Evolutionary conservation across 2,113 vertebrate genomes (phyloP), one percentile per base, ranked within the genome.

Genomic region (Pelvicachromis taeniatus): DNA sequence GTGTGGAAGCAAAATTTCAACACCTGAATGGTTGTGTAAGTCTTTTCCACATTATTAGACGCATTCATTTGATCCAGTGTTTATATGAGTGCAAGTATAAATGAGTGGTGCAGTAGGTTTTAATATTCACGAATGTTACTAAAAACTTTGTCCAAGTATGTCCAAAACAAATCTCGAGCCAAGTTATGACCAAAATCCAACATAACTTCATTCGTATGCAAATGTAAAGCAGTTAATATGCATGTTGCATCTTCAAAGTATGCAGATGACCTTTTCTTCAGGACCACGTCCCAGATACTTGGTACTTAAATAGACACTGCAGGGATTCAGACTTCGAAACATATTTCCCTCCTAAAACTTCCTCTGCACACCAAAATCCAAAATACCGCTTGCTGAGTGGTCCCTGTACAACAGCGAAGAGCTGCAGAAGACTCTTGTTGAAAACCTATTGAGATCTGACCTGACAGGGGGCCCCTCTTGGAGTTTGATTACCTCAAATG

Each of bases 381-480:
- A 73, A 50, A 59, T 8, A 19, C 87, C 78, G 78, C 83, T 38
- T 23, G 56, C 35, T 48, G 85, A 89, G 83, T 40, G 77, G 78
- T 82, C 82, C 78, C 82, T 79, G 82, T 82, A 29, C 86, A 82
- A 29, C 87, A 56, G 61, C 2, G 29, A 58, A 48, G 82, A 80
- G 87, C 87, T 84, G 31, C 29, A 84, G 85, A 84, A n/a, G 82
- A 88, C 82, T 83, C 79, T 17, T 90, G 87, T 84, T 85, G 88
- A 90, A 88, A 85, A 86, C 87, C 77, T 92, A 81, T 70, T 11
- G 77, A 92, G 77, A 93, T 91, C 78, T 81, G 87, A 92, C 91
- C 89, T 91, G 91, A 94, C 93, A 89, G 79, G 81, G 52, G 55
- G 53, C 89, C 13, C 79, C 89, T 88, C n/a, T 81, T 78, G 80